Evolutionary conservation across 2,797 vertebrate species (phyloP).

Genomic region (Galago senegalensis): DNA sequence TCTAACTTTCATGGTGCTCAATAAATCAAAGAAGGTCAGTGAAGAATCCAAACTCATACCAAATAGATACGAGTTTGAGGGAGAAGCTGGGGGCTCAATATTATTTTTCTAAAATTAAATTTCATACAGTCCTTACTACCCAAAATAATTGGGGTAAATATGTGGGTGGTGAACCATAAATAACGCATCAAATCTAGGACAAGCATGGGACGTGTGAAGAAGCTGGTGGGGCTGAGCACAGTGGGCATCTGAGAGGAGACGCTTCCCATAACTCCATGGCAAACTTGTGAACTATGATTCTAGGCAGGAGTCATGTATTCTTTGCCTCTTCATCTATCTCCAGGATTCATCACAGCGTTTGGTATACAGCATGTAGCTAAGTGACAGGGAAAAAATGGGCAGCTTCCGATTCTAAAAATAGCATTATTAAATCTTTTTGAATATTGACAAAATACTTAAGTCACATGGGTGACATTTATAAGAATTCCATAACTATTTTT

Average conservation of each 20-base stretch:
- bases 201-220: accelerated
- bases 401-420: background rate
- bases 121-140: background rate
- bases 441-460: background rate
- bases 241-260: background rate
- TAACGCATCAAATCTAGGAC: background rate
- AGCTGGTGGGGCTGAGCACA: background rate
- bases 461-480: background rate
- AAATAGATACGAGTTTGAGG: background rate
- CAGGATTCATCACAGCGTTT: too few species aligned
- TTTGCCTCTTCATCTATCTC: background rate
- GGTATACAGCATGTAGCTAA: background rate
- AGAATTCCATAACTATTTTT: background rate
- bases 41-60: background rate
- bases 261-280: too few species aligned
- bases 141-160: background rate
- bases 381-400: background rate
- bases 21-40: background rate
- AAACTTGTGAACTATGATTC: background rate
- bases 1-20: background rate
- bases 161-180: background rate
- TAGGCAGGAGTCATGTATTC: background rate
- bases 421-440: background rate
- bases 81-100: background rate
- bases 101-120: background rate